Conservation (phyloP, 1,140 invertebrate species). For the Heliothis subflexa region DNA sequence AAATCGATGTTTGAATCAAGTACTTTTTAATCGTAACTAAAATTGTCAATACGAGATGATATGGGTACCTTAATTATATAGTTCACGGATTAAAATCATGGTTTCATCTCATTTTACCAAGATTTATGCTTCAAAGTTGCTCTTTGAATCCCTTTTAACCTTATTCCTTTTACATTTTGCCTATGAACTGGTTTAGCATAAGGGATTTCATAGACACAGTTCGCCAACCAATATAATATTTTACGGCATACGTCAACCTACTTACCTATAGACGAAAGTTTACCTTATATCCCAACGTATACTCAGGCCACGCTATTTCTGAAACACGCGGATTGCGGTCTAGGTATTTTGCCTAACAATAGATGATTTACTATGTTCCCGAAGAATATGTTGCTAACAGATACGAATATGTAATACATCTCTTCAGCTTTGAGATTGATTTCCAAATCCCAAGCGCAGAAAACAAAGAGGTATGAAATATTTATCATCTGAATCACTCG, state of each 20-base stretch:
- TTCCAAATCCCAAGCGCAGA: background rate
- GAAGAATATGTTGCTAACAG: conserved; percentile 40
- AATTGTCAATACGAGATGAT: background rate
- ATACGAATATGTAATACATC: conserved; percentile 12
- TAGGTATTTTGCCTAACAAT: conserved; percentile 65
- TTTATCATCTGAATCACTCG: conserved; percentile 52
- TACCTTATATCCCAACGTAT: conserved; percentile 67
- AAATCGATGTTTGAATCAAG: no score
- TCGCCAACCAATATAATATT: conserved; percentile 60
- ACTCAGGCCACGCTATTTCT: conserved; percentile 66
- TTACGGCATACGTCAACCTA: conserved; percentile 56
- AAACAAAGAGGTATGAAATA: conserved; percentile 53
- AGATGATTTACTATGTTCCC: conserved; percentile 57
- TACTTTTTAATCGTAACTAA: background rate
- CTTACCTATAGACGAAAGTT: conserved; percentile 54
- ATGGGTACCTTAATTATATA: background rate
- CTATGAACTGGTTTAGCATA: conserved; percentile 53
- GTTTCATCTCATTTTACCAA: conserved; percentile 15
- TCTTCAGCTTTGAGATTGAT: background rate
- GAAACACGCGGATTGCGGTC: conserved; percentile 63
- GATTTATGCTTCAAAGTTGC: conserved; percentile 15
- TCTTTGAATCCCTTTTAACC: conserved; percentile 11
- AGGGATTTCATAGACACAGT: conserved; percentile 66
- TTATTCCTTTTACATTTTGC: conserved; percentile 15
- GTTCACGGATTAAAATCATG: background rate